Evolutionary conservation across 2,888 invertebrate genomes (phyloP).

Genomic region (Apamea epomidion): DNA sequence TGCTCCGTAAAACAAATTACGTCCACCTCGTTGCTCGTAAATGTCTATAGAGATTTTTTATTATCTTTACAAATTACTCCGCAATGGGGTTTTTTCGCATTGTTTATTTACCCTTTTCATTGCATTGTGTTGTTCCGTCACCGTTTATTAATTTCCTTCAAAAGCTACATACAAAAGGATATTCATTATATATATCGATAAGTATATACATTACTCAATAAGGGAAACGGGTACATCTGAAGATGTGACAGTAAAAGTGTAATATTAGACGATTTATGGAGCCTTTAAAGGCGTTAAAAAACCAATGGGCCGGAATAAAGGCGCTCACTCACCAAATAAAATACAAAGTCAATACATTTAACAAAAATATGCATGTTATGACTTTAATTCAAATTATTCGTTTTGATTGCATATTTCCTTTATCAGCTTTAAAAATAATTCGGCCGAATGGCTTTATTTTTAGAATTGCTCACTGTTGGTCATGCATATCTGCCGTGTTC

Average conservation of each 20-base stretch:
- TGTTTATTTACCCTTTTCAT: slow-evolving; percentile 57
- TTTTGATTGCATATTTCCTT: slow-evolving; percentile 58
- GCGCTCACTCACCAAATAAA: slow-evolving; percentile 73
- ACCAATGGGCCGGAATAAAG: slow-evolving; percentile 75
- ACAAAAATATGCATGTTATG: slow-evolving; percentile 55
- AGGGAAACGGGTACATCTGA: slow-evolving; percentile 66
- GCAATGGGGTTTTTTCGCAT: slow-evolving; percentile 37
- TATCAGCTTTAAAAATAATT: slow-evolving; percentile 64
- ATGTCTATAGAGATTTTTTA: slow-evolving; percentile 66
- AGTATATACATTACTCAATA: slow-evolving; percentile 36
- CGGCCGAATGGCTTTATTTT: slow-evolving; percentile 60
- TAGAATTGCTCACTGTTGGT: slow-evolving; percentile 62
- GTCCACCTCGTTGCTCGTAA: slow-evolving; percentile 64
- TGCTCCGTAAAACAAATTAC: slow-evolving; percentile 69
- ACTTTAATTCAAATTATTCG: slow-evolving; percentile 55
- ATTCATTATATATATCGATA: slow-evolving; percentile 30
- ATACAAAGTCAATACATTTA: slow-evolving; percentile 68
- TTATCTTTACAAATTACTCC: slow-evolving; percentile 63
- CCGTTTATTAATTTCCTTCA: slow-evolving; percentile 55
- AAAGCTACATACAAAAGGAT: slow-evolving; percentile 27
- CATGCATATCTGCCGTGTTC: slow-evolving; percentile 56
- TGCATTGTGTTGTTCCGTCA: slow-evolving; percentile 56
- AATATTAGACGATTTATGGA: slow-evolving; percentile 80
- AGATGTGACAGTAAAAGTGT: slow-evolving; percentile 75
- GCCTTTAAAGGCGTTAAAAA: slow-evolving; percentile 77